Evolutionary conservation across 1,140 invertebrate genomes (phyloP), one percentile per base, ranked within the genome.

Genomic region (Lordiphosa stackelbergi): DNA sequence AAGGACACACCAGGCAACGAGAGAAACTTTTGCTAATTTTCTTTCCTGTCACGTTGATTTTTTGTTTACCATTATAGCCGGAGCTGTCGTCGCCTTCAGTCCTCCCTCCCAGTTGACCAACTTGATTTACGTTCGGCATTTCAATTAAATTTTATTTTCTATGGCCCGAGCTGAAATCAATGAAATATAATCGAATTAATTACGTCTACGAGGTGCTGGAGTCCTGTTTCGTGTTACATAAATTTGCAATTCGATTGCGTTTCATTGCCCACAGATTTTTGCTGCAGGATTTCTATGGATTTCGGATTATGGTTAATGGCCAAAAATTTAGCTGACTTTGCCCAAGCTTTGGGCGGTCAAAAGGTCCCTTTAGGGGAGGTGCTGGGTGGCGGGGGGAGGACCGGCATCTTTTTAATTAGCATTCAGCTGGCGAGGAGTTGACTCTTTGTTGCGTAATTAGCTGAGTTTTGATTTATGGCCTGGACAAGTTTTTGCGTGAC

Each of bases 141-240:
- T 85, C 79, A 85, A 85, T 85, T 85, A 85, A 85, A 79, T 85
- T 79, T 85, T 85, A 72, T 78, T 84, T 73, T 78, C 70, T 81
- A 79, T 81, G 43, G 62, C 41, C 36, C 69, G 48, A 51, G 69
- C 54, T 69, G 71, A 79, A 85, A 85, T 85, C 79, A 85, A 85
- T 85, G 79, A 85, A 85, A 85, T 79, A 85, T 85, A 85, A 85
- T 85, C 79, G 74, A 85, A 85, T 85, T 85, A 85, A 85, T 85
- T 85, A 85, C 79, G 71, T 83, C 73, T 69, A 66, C 16, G 28
- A 41, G 42, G 56, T 42, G 46, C 38, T 35, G 58, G 28, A 58
- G 56, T 60, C 48, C 53, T 45, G 58, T 56, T 61, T 35, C 40
- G 62, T 68, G 71, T 54, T 74, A 78, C 69, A 84, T 84, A 84